Evolutionary conservation across 2,888 invertebrate species (phyloP), one percentile per base, ranked within the genome.

Genomic region (Anthoptus insignis): DNA sequence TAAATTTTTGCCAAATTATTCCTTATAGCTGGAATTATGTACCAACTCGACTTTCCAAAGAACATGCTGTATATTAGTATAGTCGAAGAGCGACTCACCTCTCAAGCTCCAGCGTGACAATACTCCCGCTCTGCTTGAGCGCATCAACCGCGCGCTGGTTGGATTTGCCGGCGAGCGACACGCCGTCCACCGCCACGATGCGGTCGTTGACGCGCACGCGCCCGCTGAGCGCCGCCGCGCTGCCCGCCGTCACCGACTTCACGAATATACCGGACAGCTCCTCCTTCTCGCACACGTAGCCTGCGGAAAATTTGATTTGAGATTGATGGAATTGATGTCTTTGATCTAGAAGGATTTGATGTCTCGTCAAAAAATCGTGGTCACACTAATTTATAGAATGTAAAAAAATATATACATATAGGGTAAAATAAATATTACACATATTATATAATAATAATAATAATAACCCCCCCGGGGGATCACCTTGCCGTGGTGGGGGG

Each of bases 251-350:
- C 74, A 99, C 98, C 65, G 99, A 99, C 91, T 99, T 99, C 64
- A 99, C 99, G 92, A 99, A 99, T 76, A 99, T 99, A 32, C 99
- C 99, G 0, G 99, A 99, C 53, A 99, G 94, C 84, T 99, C 99
- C 89, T 99, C 99, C 91, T 99, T 99, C 86, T 99, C 99, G 84
- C 99, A 99, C 13, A 99, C 99, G 84, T 99, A 99, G 64, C 98
- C 97, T 93, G 74, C n/a, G n/a, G n/a, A n/a, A n/a, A n/a, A n/a
- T n/a, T n/a, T n/a, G n/a, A n/a, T n/a, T n/a, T n/a, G n/a, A n/a
- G n/a, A n/a, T n/a, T n/a, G n/a, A n/a, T n/a, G n/a, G n/a, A n/a
- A n/a, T n/a, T n/a, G n/a, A n/a, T n/a, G n/a, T n/a, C n/a, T n/a
- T n/a, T n/a, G n/a, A n/a, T n/a, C n/a, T n/a, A n/a, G n/a, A n/a